A percentile compares a stretch with the other conserved stretches of the same genome.
Evolutionary conservation across 2,797 vertebrate genomes (phyloP).

Genomic region (Neomorphus geoffroyi): DNA sequence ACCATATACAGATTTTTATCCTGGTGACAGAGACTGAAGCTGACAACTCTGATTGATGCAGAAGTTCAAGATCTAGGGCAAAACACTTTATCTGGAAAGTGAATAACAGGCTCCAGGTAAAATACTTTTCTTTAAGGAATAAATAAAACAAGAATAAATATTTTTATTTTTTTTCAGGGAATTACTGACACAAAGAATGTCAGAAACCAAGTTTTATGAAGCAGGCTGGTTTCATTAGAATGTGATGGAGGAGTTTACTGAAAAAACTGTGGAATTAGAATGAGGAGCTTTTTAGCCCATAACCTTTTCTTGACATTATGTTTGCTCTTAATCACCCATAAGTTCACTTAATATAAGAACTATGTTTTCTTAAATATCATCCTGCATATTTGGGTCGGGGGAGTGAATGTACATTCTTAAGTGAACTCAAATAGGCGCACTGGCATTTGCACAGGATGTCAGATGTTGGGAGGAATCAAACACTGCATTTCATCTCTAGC

Average conservation of each 20-base stretch:
- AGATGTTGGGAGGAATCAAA: conserved; percentile 22
- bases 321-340: conserved; percentile 38
- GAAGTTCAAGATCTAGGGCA: not conserved
- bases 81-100: not conserved
- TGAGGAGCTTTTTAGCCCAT: not conserved
- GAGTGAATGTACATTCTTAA: not conserved
- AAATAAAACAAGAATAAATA: not conserved
- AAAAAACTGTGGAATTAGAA: not conserved
- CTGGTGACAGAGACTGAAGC: not conserved
- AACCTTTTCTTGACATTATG: conserved; percentile 57
- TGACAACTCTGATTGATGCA: not conserved
- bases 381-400: not conserved
- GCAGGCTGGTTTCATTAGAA: not conserved
- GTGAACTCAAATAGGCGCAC: not conserved
- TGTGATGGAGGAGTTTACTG: not conserved
- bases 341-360: conserved; percentile 15
- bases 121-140: not conserved
- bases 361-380: conserved; percentile 45
- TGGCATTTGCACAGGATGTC: conserved; percentile 47
- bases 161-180: not conserved
- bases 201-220: not conserved
- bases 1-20: not conserved
- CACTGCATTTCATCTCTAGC: not conserved
- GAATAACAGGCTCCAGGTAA: not conserved
- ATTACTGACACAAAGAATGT: not conserved